Base-by-base conservation (phyloP, 2,797 vertebrate species). In the Acanthurus lineatus region DNA sequence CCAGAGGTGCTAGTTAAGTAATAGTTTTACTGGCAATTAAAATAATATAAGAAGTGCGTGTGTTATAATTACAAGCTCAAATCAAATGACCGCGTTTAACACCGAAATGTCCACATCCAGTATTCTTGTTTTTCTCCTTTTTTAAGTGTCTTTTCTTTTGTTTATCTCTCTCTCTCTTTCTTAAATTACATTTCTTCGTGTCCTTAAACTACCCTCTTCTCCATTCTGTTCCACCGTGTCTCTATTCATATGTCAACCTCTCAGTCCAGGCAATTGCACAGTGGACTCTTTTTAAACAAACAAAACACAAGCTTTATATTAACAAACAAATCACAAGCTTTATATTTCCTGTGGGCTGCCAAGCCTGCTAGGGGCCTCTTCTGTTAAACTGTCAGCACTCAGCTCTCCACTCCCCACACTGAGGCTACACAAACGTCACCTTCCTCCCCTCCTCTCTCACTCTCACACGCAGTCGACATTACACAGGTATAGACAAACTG, bases 311-410 rank as follows among this genome's bases (percentile, higher is more conserved):
- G 85, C 68, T 84, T 86, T 80, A 81, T 71, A 82, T 85, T 87
- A 88, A 89, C 85, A 90, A 91, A 91, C 87, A 91, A 88, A 91
- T 88, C 77, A 83, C 63, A 61, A 58, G 73, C 79, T 92, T 90
- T 89, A 88, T 88, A 82, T 91, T 91, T 93, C 89, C 88, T 90
- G 82, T 82, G 73, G 80, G 79, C 81, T 87, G 86, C 91, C 85
- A 91, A 89, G 86, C 79, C 77, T 87, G 76, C 75, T 51, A 58
- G 79, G 80, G 81, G 67, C 85, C 86, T 86, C 79, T 75, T 86
- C 77, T 89, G 89, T 93, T 92, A 92, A 94, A 93, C 89, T 91
- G 89, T 92, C 92, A 91, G 78, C 88, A 89, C 84, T 88, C 88
- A 90, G 44, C 48, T 69, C 47, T 83, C 42, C 73, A 83, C 84